phyloP scores from a whole-genome alignment of 2,888 invertebrate species.

The Graphium colonna region DNA sequence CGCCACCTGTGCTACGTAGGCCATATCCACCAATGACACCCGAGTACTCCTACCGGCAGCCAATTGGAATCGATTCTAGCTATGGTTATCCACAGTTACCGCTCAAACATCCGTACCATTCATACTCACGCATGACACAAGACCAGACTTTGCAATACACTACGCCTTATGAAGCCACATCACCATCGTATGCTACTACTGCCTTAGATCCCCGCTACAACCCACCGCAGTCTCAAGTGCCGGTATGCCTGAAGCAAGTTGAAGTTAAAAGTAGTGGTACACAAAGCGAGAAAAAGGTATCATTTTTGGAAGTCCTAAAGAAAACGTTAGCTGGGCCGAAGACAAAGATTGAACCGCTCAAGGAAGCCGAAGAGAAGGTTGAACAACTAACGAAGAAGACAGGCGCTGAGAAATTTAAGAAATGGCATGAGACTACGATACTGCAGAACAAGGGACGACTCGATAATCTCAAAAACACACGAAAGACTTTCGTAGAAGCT shows the following conservation, averaged over 20 bases:
- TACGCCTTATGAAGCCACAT: conserved; percentile 14
- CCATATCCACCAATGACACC: conserved; percentile 30
- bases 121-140: not conserved
- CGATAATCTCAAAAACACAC: conserved; percentile 43
- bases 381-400: conserved; percentile 30
- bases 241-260: conserved; percentile 63
- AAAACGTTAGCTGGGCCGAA: conserved; percentile 36
- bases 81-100: conserved; percentile 19
- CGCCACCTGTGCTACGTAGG: conserved; percentile 35
- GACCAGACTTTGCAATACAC: conserved; percentile 10
- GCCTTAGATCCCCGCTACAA: conserved; percentile 30
- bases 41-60: conserved; percentile 2
- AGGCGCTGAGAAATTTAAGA: conserved; percentile 48
- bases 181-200: conserved; percentile 22
- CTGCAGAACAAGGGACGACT: conserved; percentile 39
- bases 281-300: conserved; percentile 61
- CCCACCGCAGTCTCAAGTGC: conserved; percentile 44
- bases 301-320: conserved; percentile 26
- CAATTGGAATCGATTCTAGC: conserved; percentile 19
- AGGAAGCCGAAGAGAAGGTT: conserved; percentile 10
- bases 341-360: conserved; percentile 22
- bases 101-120: not conserved
- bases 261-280: conserved; percentile 68
- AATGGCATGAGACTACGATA: conserved; percentile 40
- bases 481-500: conserved; percentile 49